Percentiles rank a stretch among this genome's conserved stretches.
phyloP scores from a whole-genome alignment of 2,113 vertebrate genomes.

The Lepidothrix coronata region DNA sequence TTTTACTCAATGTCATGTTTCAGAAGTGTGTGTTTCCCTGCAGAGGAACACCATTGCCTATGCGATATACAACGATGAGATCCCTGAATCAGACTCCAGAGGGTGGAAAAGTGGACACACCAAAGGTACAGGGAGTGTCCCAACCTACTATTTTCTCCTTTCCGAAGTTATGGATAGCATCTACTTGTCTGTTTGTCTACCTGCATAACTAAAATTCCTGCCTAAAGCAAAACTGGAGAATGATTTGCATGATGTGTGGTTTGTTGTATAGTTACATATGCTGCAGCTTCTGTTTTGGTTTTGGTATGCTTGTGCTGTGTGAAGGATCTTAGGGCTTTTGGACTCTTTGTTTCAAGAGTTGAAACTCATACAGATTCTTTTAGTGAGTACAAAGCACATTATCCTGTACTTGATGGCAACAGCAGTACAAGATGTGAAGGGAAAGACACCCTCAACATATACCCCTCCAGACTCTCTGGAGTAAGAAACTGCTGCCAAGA shows the following conservation, averaged over 20 bases:
- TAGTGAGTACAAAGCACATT: not conserved
- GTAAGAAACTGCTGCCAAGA: not conserved
- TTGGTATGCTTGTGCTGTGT: not conserved
- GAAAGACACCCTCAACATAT: not conserved
- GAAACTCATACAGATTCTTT: not conserved
- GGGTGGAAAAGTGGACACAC: slow-evolving; percentile 79
- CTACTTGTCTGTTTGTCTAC: not conserved
- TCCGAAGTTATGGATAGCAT: not conserved
- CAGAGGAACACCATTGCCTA: slow-evolving; percentile 79
- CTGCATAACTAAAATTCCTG: not conserved
- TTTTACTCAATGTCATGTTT: not conserved
- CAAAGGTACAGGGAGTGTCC: slow-evolving; percentile 80
- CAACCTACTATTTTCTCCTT: not conserved
- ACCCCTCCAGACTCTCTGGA: not conserved
- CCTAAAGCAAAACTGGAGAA: not conserved
- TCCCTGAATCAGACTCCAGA: slow-evolving; percentile 73
- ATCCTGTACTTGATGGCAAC: not conserved
- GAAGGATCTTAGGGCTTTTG: not conserved
- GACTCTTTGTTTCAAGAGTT: not conserved
- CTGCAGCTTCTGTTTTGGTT: not conserved
- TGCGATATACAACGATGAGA: slow-evolving; percentile 87
- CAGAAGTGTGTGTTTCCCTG: slow-evolving; percentile 44
- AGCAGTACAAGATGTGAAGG: not conserved
- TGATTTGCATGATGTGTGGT: not conserved
- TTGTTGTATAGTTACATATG: not conserved